Base-by-base conservation (phyloP, 1,140 invertebrate genomes). In the Lepidurus apus region DNA sequence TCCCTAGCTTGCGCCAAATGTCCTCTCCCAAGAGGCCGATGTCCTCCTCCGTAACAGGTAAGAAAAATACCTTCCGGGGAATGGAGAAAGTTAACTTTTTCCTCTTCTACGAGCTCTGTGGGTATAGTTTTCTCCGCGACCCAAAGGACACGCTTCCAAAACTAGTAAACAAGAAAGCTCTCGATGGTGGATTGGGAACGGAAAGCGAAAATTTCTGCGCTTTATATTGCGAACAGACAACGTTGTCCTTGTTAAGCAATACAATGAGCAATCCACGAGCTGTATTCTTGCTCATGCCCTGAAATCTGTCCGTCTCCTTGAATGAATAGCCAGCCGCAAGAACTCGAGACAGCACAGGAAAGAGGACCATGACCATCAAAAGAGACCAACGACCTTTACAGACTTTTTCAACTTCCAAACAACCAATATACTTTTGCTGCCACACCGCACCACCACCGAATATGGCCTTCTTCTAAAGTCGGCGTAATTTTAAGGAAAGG, bases 1-100 rank as follows among this genome's bases (percentile, higher is more conserved):
- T 65, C n/a, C 21, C 53, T 17, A 65, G 53, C 53, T 17, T 21
- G 53, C 4, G 53, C 53, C 53, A 65, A 65, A 65, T 65, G 17
- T 21, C 13, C 53, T 65, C 21, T 4, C 53, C 53, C 13, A 9
- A 65, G 17, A 47, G 45, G 9, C 53, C 53, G 17, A 65, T 17
- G 53, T 17, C 53, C 53, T 65, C 17, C 1, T 34, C 34, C 8
- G 13, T 11, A 65, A 13, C 53, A 65, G 53, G 53, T 21, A 21
- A 65, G 34, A 34, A 34, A 26, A 34, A 34, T 34, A 65, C 53
- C 17, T 65, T 65, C 21, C 53, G 21, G 17, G 21, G 53, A 65
- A 65, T 65, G 53, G 53, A 65, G 53, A 65, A 65, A 65, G 53
- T 65, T 17, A 7, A 65, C 53, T 21, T 65, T 65, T 65, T 65